Evolutionary conservation across 37 sponge, comb jelly and placozoan species (phyloP), one percentile per base, ranked within the genome.

Genomic region (Petrosia ficiformis): DNA sequence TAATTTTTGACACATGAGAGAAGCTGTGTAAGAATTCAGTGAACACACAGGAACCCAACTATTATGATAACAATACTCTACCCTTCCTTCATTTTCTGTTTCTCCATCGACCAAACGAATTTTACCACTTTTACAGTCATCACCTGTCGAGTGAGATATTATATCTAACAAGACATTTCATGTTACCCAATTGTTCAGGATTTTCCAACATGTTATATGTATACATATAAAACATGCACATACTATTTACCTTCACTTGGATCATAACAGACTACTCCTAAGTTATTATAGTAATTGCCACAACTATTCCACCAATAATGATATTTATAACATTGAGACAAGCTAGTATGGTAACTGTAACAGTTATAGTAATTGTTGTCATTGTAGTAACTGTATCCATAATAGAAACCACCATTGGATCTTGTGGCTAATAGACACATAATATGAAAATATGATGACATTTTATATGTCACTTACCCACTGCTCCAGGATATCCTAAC

Each of bases 401-500:
- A 48, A 8, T 19, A 19, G 54, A 19, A 48, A 19, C 54, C 54
- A 48, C 14, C 54, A 48, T 48, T 48, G 54, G 14, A 8, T 14
- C 54, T 48, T 48, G 14, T 8, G 14, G 14, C 54, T 48, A 14
- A 8, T 8, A 48, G 54, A 19, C 8, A 19, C 8, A 8, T 19
- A 8, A 19, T 48, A 48, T 14, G 54, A 19, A 48, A 48, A 19
- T 48, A 48, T 48, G 8, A 19, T 48, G 54, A 48, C 8, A 48
- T 48, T 8, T 19, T 48, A 19, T 48, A 48, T 48, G 54, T 14
- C 8, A 19, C 54, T 19, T 48, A 48, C 54, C 54, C 8, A 48
- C 54, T 48, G 54, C 54, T 61, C 63, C 63, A n/a, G 63, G 5
- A 61, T 61, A 61, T 8, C 63, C 63, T n/a, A 61, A 29, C 28